Base-by-base conservation (phyloP, 2,113 vertebrate genomes). In the Crotalus helleri region DNA sequence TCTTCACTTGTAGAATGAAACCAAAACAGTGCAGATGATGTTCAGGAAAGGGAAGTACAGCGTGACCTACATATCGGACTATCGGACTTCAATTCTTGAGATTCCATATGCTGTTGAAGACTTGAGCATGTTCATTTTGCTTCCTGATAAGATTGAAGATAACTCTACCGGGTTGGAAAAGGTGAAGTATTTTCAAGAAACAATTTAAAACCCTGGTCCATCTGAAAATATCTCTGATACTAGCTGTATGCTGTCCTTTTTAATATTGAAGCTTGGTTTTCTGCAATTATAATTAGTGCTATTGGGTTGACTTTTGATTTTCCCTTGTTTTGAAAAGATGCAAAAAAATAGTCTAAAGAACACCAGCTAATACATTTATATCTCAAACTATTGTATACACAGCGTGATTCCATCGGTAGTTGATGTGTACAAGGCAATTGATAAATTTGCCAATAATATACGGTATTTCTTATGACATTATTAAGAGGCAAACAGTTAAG, bases 101-200 rank as follows among this genome's bases (percentile, higher is more conserved):
- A 9, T 99, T 89, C 97, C 98, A 0, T 99, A 99, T 44, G 88
- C 95, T 44, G 97, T 96, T 59, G 97, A 96, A 46, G 98, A 98
- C 61, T 96, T 99, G 90, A 99, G 98, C 96, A 98, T 99, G 98
- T 91, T 99, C 0, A 23, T 99, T 91, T 94, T 99, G 46, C 96
- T 99, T 3, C 99, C 98, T 0, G 96, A 94, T 53, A 95, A 97
- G 0, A 95, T 97, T 0, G 87, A 46, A 10, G 98, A 98, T 29
- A 94, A 95, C 17, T 96, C 96, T 5, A 98, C 97, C 0, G 98
- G 98, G 3, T 96, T 99, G 95, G 96, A 98, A 94, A 96, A 97
- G 98, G 99, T 99, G 98, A 95, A 94, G 39, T 2, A 49, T 54
- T 88, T 44, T n/a, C 59, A 59, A 39, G 86, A 23, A 90, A 23